Percentiles rank a stretch among this genome's conserved stretches.
phyloP scores from a whole-genome alignment of 1,140 invertebrate species.

The Hermetia illucens region DNA sequence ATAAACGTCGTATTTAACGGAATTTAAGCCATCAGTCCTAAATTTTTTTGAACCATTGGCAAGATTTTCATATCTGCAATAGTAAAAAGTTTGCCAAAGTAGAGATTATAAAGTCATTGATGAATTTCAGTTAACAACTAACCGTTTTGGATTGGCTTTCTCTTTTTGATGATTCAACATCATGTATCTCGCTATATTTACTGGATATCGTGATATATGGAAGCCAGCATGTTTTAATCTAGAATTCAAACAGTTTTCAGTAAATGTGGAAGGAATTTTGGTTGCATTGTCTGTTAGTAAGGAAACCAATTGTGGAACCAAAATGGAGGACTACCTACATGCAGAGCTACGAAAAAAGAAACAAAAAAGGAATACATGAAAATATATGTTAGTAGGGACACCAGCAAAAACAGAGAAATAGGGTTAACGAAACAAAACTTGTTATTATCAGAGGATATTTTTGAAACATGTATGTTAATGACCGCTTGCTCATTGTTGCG shows the following conservation, averaged over 20 bases:
- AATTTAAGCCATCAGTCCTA: slow-evolving; percentile 72
- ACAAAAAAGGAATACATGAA: no score
- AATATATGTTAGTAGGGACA: no score
- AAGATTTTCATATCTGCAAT: slow-evolving; percentile 65
- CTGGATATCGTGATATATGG: slow-evolving; percentile 74
- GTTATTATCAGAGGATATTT: no score
- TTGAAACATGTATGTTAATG: no score
- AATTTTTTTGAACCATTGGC: slow-evolving; percentile 69
- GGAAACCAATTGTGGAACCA: not conserved
- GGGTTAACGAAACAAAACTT: no score
- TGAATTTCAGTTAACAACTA: slow-evolving; percentile 30
- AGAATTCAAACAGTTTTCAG: slow-evolving; percentile 12
- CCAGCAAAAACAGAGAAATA: no score
- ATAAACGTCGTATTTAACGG: slow-evolving; percentile 65
- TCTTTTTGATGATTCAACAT: slow-evolving; percentile 84
- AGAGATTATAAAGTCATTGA: not conserved
- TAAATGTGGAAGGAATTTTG: not conserved
- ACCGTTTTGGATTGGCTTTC: slow-evolving; percentile 77
- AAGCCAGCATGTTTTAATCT: slow-evolving; percentile 58
- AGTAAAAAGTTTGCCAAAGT: slow-evolving; percentile 4
- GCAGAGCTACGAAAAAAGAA: no score
- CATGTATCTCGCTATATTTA: slow-evolving; percentile 74
- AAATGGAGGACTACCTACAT: no score
- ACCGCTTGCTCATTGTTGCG: no score
- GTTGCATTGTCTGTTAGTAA: not conserved